phyloP scores from a whole-genome alignment of 2,797 vertebrate species.

The Distichodus sexfasciatus region DNA sequence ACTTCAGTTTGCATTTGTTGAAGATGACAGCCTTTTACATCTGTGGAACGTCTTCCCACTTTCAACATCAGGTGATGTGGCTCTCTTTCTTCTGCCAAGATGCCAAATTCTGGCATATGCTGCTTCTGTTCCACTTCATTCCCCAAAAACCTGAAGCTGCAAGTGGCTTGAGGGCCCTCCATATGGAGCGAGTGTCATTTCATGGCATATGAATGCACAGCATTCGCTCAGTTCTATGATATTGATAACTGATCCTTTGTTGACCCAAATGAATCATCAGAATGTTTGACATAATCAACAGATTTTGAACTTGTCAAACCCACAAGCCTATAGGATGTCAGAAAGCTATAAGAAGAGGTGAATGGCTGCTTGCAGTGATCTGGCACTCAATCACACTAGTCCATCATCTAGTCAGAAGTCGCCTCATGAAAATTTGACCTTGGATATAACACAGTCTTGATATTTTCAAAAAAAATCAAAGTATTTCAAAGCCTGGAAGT shows the following conservation, averaged over 20 bases:
- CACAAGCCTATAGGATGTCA: background rate
- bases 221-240: background rate
- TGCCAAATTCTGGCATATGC: constrained; percentile 23
- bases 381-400: background rate
- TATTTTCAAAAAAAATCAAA: background rate
- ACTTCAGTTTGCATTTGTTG: constrained; percentile 34
- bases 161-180: constrained; percentile 9
- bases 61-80: constrained; percentile 14
- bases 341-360: background rate
- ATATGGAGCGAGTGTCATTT: constrained; percentile 32
- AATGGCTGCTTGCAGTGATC: background rate
- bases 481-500: too few relatives aligned
- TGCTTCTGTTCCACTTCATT: constrained; percentile 27
- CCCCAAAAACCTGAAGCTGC: constrained; percentile 34
- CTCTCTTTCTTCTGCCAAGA: constrained; percentile 34
- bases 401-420: constrained; percentile 2
- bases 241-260: background rate
- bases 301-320: too few relatives aligned
- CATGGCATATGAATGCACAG: constrained; percentile 29
- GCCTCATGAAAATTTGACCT: too few relatives aligned
- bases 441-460: too few relatives aligned
- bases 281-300: too few relatives aligned
- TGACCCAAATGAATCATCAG: background rate
- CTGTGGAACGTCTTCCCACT: constrained; percentile 28
- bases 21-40: too few relatives aligned